A percentile compares a stretch with the other conserved stretches of the same genome.
These are phyloP conservation scores for Leptinotarsa juncta DNA, from an alignment of 2,888 invertebrate species.

Conservation along the genomic window DNA sequence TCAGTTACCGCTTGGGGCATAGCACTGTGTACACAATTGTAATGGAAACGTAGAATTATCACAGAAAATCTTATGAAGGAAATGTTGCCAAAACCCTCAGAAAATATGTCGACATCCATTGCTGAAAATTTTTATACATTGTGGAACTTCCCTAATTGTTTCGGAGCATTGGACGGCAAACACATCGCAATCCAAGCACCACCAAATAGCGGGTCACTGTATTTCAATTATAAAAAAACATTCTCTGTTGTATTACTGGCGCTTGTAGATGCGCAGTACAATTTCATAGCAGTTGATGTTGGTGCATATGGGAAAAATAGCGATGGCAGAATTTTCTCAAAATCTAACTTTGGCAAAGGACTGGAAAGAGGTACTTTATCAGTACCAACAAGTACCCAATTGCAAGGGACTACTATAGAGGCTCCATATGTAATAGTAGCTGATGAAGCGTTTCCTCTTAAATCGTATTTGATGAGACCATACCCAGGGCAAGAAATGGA, in stretches of 20 bases:
- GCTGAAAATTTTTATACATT: neutral
- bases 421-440: too few relatives aligned
- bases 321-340: constrained; percentile 52
- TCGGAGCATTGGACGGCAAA: too few relatives aligned
- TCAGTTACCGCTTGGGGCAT: constrained; percentile 1
- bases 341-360: too few relatives aligned
- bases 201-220: neutral
- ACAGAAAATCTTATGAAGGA: constrained; percentile 7
- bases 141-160: neutral
- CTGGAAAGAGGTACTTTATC: too few relatives aligned
- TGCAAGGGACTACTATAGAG: too few relatives aligned
- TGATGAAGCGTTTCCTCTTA: too few relatives aligned
- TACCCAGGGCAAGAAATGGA: too few relatives aligned
- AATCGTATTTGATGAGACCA: too few relatives aligned
- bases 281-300: constrained; percentile 53
- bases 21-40: neutral
- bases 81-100: neutral
- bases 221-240: constrained; percentile 39
- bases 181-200: too few relatives aligned
- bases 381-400: too few relatives aligned
- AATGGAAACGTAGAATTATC: neutral
- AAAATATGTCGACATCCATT: neutral
- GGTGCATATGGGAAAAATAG: constrained; percentile 54
- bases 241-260: constrained; percentile 51
- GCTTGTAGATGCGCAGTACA: constrained; percentile 52